Evolutionary conservation across 2,113 vertebrate species (phyloP).

Genomic region (Aramus guarauna): DNA sequence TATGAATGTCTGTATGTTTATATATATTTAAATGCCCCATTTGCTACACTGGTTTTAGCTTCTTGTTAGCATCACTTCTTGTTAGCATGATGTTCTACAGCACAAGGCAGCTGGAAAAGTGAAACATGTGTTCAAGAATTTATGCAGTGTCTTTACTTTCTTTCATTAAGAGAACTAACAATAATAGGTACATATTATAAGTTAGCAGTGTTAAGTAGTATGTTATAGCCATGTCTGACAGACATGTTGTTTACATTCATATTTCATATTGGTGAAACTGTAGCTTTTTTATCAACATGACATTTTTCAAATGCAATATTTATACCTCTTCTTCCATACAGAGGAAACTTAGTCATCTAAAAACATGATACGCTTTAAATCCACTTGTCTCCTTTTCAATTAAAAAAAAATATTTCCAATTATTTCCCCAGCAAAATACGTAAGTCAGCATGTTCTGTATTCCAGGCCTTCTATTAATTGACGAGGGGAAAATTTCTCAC

Average conservation of each 20-base stretch:
- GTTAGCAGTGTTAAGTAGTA: conserved; percentile 68
- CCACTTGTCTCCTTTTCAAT: conserved; percentile 63
- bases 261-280: conserved; percentile 67
- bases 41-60: conserved; percentile 79
- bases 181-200: conserved; percentile 72
- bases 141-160: conserved; percentile 79
- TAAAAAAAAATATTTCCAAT: conserved; percentile 52
- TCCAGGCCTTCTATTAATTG: conserved; percentile 27
- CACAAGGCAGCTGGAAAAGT: conserved; percentile 71
- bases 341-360: conserved; percentile 55
- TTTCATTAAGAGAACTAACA: conserved; percentile 78
- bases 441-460: conserved; percentile 48
- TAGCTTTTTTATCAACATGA: conserved; percentile 65
- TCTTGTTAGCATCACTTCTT: conserved; percentile 82
- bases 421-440: conserved; percentile 6
- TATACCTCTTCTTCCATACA: conserved; percentile 56
- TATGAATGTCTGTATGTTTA: conserved; percentile 76
- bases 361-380: conserved; percentile 67
- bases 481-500: conserved; percentile 2
- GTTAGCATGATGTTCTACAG: conserved; percentile 82
- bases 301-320: conserved; percentile 67
- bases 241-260: conserved; percentile 71
- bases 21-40: conserved; percentile 80
- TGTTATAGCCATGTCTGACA: conserved; percentile 69
- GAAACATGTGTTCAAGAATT: conserved; percentile 78